Evolutionary conservation across 2,888 invertebrate species (phyloP), one percentile per base, ranked within the genome.

Genomic region (Drosophila fulvimacula): DNA sequence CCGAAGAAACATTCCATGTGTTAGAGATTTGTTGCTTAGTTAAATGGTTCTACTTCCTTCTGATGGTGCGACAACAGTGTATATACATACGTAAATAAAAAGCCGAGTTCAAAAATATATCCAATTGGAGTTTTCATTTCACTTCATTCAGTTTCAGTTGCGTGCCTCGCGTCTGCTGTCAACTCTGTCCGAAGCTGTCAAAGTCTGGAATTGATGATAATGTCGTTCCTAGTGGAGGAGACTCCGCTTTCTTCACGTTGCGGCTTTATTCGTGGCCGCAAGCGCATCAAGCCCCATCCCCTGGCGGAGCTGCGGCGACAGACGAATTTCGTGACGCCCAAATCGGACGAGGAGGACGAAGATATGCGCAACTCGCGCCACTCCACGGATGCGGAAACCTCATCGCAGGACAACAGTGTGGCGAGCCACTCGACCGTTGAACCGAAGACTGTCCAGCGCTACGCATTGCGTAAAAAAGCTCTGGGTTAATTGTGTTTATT

Each of bases 401-500:
- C 32, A 2, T 10, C 6, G 15, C n/a, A 5, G 19, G 34, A 32
- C 27, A 6, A 11, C 7, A 27, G 19, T 9, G 10, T 17, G 34
- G n/a, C 15, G 1, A 24, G 32, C 15, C n/a, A n/a, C 42, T 32
- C 17, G 13, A 17, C 2, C 30, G 24, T 21, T 11, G 39, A 34
- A 9, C 32, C 32, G 21, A 48, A 15, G n/a, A 0, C n/a, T 3
- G 5, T 0, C 27, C 21, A n/a, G 6, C 21, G 36, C 11, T 58
- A 58, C 24, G 0, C 6, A 19, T 27, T 24, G 3, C 55, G 55
- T 13, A 19, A 11, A n/a, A 39, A 13, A 17, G 13, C 2, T 42
- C 51, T 52, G 21, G 51, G 49, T 32, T 24, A 34, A 38, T 21
- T 34, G 63, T 51, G 64, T 79, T 76, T 67, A 75, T 85, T 71